Base-by-base conservation (phyloP, 2,888 invertebrate genomes). In the Dryococelus australis region DNA sequence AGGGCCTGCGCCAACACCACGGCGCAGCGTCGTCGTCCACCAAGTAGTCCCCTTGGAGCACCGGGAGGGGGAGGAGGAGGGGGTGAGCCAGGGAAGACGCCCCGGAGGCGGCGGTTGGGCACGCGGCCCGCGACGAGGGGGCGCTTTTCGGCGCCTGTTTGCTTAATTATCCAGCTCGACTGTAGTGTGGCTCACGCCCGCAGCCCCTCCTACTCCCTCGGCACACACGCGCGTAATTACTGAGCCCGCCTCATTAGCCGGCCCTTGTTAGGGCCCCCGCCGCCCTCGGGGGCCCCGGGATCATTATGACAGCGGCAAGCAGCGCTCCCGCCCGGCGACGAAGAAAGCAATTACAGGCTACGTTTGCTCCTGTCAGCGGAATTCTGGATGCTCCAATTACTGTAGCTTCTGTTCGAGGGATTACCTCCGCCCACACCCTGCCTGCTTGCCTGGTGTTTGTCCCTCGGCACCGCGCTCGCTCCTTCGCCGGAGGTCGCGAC, bases 161-260 rank as follows among this genome's bases (percentile, higher is more conserved):
- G 88, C 88, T 88, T 88, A 88, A 88, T 88, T 88, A 88, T 88
- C 88, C 88, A 84, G 86, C 83, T 35, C 43, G 86, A 84, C 87
- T 87, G 86, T 84, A 87, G 87, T 86, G 87, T 86, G 86, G 87
- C 87, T 86, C 86, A 86, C 87, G 86, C 87, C 87, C 83, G 86
- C 78, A 86, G 86, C 83, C 65, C 20, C 65, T 5, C 65, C 65
- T 65, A 8, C 65, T 24, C 65, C 24, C 65, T 65, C 65, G 65
- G 43, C 87, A 87, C 87, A 87, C 87, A 85, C 47, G 84, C 87
- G 35, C 86, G 86, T 87, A 87, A 87, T 87, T 87, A 87, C 87
- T 86, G 84, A 26, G 84, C 26, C 84, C 47, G 84, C 84, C 84
- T 47, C 78, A 43, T 65, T 26, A 47, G 27, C 43, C 81, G 12